Evolutionary conservation across 2,797 vertebrate genomes (phyloP).

Genomic region (Rhynchotus rufescens): DNA sequence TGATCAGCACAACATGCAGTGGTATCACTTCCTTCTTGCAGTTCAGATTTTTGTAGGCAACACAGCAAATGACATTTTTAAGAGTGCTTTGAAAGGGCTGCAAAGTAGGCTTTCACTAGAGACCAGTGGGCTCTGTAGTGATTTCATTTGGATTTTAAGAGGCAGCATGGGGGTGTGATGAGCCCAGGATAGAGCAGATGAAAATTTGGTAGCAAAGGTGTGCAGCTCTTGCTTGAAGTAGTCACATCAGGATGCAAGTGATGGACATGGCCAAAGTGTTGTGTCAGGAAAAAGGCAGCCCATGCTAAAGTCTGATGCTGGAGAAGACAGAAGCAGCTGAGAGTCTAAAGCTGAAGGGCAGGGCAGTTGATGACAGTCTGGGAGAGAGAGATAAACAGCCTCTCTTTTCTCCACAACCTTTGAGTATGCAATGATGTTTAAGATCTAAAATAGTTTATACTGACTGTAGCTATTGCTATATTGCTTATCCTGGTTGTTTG

Average conservation of each 20-base stretch:
- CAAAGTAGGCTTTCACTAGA: background rate
- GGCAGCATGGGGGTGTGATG: fast-evolving
- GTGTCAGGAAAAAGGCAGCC: background rate
- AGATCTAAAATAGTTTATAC: conserved; percentile 34
- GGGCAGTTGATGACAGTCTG: background rate
- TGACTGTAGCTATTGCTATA: background rate
- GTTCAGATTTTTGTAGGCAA: background rate
- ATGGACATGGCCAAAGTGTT: background rate
- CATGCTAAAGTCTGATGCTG: background rate
- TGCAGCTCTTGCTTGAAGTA: background rate
- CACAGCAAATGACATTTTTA: background rate
- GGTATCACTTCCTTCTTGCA: background rate
- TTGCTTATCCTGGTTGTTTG: background rate
- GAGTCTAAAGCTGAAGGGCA: background rate
- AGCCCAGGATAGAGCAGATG: background rate
- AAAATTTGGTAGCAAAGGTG: background rate
- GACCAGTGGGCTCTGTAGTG: background rate
- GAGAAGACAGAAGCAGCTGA: background rate
- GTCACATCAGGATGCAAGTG: background rate
- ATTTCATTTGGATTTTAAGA: background rate
- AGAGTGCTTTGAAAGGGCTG: background rate
- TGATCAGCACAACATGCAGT: background rate
- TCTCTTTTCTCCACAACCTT: background rate
- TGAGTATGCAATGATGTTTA: background rate
- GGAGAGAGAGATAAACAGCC: background rate